These are phyloP conservation scores for Tretioscincus oriximinensis DNA, from an alignment of 2,113 vertebrate genomes.

Conservation along the genomic window DNA sequence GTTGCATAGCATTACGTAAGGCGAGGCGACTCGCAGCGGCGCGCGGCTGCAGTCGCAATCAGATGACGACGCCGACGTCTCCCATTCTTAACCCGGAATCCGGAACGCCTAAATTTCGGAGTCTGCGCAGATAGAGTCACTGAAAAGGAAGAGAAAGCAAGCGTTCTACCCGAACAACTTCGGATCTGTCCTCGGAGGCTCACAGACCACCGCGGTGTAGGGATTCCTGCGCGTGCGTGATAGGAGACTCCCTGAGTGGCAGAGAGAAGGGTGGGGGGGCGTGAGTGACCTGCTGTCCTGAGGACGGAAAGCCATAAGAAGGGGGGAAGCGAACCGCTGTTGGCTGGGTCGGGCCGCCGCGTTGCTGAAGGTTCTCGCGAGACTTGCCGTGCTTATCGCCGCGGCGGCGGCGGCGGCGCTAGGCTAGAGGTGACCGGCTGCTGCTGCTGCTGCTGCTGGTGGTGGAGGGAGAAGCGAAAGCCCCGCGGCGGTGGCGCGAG, in stretches of 20 bases:
- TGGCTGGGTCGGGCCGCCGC: not conserved
- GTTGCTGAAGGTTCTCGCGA: slow-evolving; percentile 61
- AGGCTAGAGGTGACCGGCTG: slow-evolving; percentile 72
- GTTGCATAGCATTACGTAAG: no score
- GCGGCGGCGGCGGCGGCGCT: slow-evolving; percentile 34
- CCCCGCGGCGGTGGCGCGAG: slow-evolving; percentile 48
- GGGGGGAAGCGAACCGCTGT: not conserved
- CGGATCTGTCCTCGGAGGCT: not conserved
- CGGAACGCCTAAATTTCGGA: slow-evolving; percentile 42
- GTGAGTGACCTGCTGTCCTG: not conserved
- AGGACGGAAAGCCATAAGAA: not conserved
- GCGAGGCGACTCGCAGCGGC: no score
- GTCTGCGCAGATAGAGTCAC: not conserved
- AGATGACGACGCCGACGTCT: slow-evolving; percentile 55
- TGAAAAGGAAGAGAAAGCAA: not conserved
- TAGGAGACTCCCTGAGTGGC: slow-evolving; percentile 24
- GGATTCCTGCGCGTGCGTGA: not conserved
- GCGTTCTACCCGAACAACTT: not conserved
- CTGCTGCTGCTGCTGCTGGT: not conserved
- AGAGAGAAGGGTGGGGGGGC: slow-evolving; percentile 5
- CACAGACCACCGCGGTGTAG: slow-evolving; percentile 55
- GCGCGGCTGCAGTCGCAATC: no score
- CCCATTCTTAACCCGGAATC: not conserved
- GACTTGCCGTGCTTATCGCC: slow-evolving; percentile 38
- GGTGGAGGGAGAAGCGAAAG: not conserved